Evolutionary conservation across 37 sponge, comb jelly and placozoan species (phyloP).

Genomic region (Tethya wilhelma): DNA sequence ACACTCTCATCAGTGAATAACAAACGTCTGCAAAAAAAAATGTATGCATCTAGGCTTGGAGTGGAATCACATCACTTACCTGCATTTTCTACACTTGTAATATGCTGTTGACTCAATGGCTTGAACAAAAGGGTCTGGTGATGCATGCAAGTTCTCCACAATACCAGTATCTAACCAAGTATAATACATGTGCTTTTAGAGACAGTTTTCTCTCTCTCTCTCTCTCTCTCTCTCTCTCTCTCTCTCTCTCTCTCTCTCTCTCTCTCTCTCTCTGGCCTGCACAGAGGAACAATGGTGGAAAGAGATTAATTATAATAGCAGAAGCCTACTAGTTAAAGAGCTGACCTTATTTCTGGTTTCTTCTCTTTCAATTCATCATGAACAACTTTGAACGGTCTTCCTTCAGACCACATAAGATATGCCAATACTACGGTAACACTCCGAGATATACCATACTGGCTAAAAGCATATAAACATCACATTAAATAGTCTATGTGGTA

Average conservation of each 20-base stretch:
- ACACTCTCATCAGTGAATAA: constrained; percentile 68
- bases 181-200: no score
- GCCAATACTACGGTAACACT: constrained; percentile 83
- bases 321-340: neutral
- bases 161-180: neutral
- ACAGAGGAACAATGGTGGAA: no score
- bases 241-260: no score
- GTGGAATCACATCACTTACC: constrained; percentile 31
- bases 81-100: constrained; percentile 79
- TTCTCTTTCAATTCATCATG: constrained; percentile 14
- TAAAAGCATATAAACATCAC: constrained; percentile 1
- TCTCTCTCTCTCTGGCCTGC: no score
- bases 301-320: neutral
- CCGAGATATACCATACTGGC: constrained; percentile 77
- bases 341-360: constrained; percentile 73
- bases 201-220: no score
- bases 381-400: constrained; percentile 28
- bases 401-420: constrained; percentile 73
- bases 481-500: neutral
- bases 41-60: neutral
- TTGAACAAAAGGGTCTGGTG: constrained; percentile 55
- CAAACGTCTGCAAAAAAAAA: constrained; percentile 35
- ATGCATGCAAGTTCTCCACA: constrained; percentile 23
- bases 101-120: constrained; percentile 10
- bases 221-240: no score